These are phyloP conservation scores for Chouioia cunea DNA, from an alignment of 2,888 invertebrate genomes.

Conservation along the genomic window DNA sequence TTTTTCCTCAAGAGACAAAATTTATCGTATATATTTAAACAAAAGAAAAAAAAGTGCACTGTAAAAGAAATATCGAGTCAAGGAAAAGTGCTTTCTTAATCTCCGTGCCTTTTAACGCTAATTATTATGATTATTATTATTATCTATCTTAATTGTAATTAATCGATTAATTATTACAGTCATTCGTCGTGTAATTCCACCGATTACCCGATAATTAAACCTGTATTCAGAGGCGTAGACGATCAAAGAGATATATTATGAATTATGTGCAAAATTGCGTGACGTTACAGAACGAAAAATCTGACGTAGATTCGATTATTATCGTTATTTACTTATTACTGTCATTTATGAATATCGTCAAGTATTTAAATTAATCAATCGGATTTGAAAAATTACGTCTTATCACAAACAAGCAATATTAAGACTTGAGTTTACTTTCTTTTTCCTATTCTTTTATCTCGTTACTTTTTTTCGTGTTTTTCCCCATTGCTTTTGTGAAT, in stretches of 20 bases:
- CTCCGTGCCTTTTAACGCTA: constrained; percentile 60
- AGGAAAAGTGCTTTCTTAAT: constrained; percentile 64
- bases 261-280: constrained; percentile 10
- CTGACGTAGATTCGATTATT: no score
- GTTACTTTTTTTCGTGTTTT: not conserved
- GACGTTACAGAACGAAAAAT: constrained; percentile 15
- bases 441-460: no score
- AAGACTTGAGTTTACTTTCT: no score
- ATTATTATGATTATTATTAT: constrained; percentile 42
- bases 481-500: constrained; percentile 25
- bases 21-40: constrained; percentile 11
- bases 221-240: constrained; percentile 27
- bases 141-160: constrained; percentile 37
- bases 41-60: constrained; percentile 49
- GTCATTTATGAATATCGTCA: no score
- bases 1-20: constrained; percentile 41
- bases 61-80: constrained; percentile 44
- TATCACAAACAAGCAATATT: no score
- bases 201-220: constrained; percentile 33
- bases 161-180: constrained; percentile 37
- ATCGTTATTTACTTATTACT: no score
- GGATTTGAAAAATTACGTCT: no score
- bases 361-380: no score
- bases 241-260: constrained; percentile 12
- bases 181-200: constrained; percentile 40